Conservation (phyloP, 2,797 vertebrate genomes). For the Poecile montanus region DNA sequence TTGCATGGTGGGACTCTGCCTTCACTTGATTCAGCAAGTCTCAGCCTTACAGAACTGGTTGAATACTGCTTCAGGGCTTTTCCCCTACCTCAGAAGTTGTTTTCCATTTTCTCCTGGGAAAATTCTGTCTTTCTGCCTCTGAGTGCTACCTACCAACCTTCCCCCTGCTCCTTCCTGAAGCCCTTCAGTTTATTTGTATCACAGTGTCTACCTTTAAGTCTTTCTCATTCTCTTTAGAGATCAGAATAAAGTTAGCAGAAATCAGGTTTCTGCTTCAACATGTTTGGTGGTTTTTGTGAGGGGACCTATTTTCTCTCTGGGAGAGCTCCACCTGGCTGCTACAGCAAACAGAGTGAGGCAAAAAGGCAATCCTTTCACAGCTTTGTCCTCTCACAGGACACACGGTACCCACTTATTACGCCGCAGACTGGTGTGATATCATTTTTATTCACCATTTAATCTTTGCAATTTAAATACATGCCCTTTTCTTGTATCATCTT, state of each 20-base stretch:
- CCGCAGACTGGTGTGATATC: not conserved
- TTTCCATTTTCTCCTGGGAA: not conserved
- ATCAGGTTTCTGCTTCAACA: not conserved
- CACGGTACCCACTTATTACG: accelerated
- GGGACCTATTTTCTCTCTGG: not conserved
- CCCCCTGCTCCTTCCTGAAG: not conserved
- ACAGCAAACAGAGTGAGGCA: not conserved
- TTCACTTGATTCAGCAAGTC: not conserved
- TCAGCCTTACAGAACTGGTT: not conserved
- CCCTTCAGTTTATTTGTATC: not conserved
- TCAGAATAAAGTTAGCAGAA: not conserved
- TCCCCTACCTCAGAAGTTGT: not conserved
- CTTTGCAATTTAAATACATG: not conserved
- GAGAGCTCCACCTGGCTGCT: not conserved
- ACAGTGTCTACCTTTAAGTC: not conserved
- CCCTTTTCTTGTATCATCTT: not conserved
- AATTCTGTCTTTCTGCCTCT: not conserved
- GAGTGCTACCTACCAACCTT: not conserved
- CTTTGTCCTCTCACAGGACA: not conserved
- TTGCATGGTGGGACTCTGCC: not conserved
- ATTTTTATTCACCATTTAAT: not conserved
- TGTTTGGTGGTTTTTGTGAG: not conserved
- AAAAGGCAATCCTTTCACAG: not conserved
- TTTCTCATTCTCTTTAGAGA: not conserved
- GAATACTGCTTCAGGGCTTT: not conserved